phyloP scores from a whole-genome alignment of 1,140 invertebrate genomes.

The Lucilia sericata region DNA sequence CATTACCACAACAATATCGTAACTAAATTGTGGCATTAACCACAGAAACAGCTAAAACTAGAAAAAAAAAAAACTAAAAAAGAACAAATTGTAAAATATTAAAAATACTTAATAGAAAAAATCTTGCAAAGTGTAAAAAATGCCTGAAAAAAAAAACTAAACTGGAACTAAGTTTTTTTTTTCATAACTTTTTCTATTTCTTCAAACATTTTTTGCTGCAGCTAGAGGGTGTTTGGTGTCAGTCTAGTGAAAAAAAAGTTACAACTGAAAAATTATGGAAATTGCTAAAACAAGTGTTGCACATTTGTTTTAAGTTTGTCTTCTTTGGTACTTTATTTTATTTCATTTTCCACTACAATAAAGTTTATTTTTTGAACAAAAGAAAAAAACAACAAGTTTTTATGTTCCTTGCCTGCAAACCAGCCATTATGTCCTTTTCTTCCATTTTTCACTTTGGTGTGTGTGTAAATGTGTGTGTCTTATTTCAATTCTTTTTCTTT shows the following conservation, averaged over 20 bases:
- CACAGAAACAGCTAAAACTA: neutral
- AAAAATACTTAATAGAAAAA: slow-evolving; percentile 6
- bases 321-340: neutral
- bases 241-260: neutral
- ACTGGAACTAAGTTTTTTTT: neutral
- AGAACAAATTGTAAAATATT: slow-evolving; percentile 21
- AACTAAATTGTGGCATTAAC: neutral
- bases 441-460: neutral
- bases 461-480: neutral
- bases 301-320: slow-evolving; percentile 14
- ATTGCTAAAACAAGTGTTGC: slow-evolving; percentile 26
- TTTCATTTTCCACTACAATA: neutral
- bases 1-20: slow-evolving; percentile 9
- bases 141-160: neutral
- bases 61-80: neutral
- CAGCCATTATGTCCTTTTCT: neutral
- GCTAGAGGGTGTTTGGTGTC: neutral
- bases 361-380: slow-evolving; percentile 1
- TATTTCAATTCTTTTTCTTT: neutral
- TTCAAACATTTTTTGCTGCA: neutral
- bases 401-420: neutral
- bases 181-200: neutral
- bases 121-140: slow-evolving; percentile 1
- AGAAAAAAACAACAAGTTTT: too few species aligned
- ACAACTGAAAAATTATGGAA: slow-evolving; percentile 24